A percentile compares a stretch with the other conserved stretches of the same genome.
Conservation (phyloP, 2,888 invertebrate genomes). For the Drosophila anceps region DNA sequence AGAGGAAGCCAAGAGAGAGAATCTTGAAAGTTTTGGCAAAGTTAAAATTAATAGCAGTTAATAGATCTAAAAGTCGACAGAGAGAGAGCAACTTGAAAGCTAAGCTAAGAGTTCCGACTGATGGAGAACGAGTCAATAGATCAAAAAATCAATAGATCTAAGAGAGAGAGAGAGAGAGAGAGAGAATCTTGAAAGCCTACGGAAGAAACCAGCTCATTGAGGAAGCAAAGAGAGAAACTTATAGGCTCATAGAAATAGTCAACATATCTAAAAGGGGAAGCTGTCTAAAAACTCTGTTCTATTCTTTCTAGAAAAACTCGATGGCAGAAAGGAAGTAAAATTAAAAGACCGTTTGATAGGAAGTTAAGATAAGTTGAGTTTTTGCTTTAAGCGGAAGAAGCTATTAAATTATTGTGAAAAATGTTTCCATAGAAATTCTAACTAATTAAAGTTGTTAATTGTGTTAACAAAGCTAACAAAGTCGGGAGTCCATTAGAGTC, state of each 20-base stretch:
- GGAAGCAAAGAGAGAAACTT: not conserved
- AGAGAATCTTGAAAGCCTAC: not conserved
- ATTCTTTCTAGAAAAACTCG: not conserved
- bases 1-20: not conserved
- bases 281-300: not conserved
- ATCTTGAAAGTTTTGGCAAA: not conserved
- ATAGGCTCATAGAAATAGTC: not conserved
- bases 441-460: slow-evolving; percentile 10
- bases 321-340: slow-evolving; percentile 1
- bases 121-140: not conserved
- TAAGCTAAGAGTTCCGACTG: not conserved
- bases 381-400: slow-evolving; percentile 2
- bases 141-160: not conserved
- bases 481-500: not conserved
- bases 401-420: slow-evolving; percentile 5
- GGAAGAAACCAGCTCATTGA: not conserved
- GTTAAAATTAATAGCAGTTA: not conserved
- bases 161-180: not conserved
- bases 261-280: not conserved
- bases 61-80: not conserved
- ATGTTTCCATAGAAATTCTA: slow-evolving; percentile 2
- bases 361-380: slow-evolving; percentile 1
- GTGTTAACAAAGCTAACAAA: not conserved
- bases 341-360: not conserved
- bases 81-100: not conserved